Conservation (phyloP, 2,113 vertebrate genomes). For the Raja brachyura region DNA sequence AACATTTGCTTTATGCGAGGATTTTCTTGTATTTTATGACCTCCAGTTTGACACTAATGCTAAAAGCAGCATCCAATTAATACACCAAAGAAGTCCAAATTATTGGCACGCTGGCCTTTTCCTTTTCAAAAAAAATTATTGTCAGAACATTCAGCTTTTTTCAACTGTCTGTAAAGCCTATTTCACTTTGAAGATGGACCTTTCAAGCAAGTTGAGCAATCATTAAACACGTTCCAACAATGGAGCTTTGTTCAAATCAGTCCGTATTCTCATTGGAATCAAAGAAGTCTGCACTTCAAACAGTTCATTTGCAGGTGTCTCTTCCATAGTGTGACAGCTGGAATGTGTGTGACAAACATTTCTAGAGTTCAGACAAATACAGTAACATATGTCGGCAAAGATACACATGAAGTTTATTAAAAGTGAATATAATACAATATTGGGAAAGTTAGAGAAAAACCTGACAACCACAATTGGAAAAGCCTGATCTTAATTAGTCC, state of each 20-base stretch:
- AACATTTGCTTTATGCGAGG: too few species aligned
- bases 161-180: background rate
- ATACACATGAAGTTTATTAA: background rate
- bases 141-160: background rate
- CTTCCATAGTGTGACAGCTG: background rate
- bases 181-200: background rate
- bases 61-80: too few species aligned
- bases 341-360: background rate
- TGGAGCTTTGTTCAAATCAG: background rate
- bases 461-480: conserved; percentile 16
- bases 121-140: background rate
- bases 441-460: background rate
- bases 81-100: too few species aligned
- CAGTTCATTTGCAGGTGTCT: background rate
- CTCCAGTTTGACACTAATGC: too few species aligned
- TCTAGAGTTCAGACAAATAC: background rate
- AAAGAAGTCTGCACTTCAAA: background rate
- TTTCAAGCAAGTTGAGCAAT: background rate
- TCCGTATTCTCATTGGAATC: background rate
- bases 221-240: background rate
- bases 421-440: conserved; percentile 7
- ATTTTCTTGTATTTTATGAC: too few species aligned
- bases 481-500: conserved; percentile 17
- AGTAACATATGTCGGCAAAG: background rate
- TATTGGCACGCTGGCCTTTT: too few species aligned